Evolutionary conservation across 2,113 vertebrate genomes (phyloP), one percentile per base, ranked within the genome.

Genomic region (Eonycteris spelaea): DNA sequence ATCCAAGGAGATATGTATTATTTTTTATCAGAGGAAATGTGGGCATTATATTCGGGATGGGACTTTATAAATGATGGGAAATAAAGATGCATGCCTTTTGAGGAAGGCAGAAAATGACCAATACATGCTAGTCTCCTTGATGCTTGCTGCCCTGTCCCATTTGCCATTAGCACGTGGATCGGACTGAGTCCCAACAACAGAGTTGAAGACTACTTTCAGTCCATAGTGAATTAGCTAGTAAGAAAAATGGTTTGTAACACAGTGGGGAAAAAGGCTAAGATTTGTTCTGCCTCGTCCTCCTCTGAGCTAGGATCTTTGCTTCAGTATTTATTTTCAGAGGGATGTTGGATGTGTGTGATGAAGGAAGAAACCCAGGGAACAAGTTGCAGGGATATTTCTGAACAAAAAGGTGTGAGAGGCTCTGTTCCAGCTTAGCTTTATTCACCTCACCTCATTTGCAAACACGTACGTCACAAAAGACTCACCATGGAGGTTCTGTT

Each of bases 141-240:
- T 16, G 40, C 26, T 61, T 15, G 22, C 53, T n/a, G 35, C 38
- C 30, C 28, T 53, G n/a, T 53, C 33, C n/a, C 61, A 7, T n/a
- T n/a, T 26, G n/a, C 53, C 53, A 28, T 59, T 38, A 24, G 21
- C 15, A 0, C 3, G 33, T 30, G 0, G 2, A 33, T 28, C n/a
- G 22, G 91, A 59, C 51, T 63, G 15, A 48, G 67, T 48, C 7
- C 5, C 12, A 7, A 3, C 30, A 6, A 21, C 19, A 33, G 57
- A 15, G 4, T 28, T 1, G 11, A 28, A 61, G 14, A 16, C 19
- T 7, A 11, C 4, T 19, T 11, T 24, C 55, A 24, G 26, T 7
- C n/a, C 22, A 7, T 4, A 48, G 51, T 15, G 22, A 70, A 43
- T 4, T 24, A 79, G 63, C 16, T 40, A 68, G 57, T 19, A 40